These are phyloP conservation scores for Paedocypris sp. DNA, from an alignment of 2,113 vertebrate genomes.

Conservation along the genomic window DNA sequence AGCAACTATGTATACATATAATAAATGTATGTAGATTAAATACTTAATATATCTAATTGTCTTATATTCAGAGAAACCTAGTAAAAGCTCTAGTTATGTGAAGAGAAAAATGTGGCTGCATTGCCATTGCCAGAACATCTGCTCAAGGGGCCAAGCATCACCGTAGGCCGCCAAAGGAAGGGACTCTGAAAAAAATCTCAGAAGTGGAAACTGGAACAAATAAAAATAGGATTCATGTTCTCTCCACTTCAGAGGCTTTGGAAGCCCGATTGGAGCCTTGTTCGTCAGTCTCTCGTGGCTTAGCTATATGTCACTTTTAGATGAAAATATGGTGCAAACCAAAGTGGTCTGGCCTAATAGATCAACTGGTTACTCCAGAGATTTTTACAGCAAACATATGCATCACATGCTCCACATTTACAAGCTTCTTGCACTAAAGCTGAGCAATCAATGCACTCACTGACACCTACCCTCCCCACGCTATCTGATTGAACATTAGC, in stretches of 20 bases:
- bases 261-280: conserved; percentile 27
- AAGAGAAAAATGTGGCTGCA: conserved; percentile 2
- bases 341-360: conserved; percentile 11
- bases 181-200: conserved; percentile 41
- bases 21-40: too few relatives aligned
- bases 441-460: background rate
- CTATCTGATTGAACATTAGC: conserved; percentile 29
- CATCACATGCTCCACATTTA: conserved; percentile 12
- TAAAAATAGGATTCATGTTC: conserved; percentile 43
- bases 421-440: background rate
- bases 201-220: conserved; percentile 43
- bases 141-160: conserved; percentile 27
- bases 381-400: background rate
- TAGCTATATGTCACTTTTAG: conserved; percentile 25
- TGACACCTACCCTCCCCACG: background rate
- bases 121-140: conserved; percentile 38
- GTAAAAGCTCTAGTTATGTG: background rate
- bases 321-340: conserved; percentile 17
- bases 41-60: conserved; percentile 1
- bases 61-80: too few relatives aligned
- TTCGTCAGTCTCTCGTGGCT: conserved; percentile 18
- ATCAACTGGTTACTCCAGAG: background rate
- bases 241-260: conserved; percentile 24
- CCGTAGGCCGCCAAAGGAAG: conserved; percentile 31
- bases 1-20: too few relatives aligned